phyloP scores from a whole-genome alignment of 2,113 vertebrate species.

The Lucifuga dentata region DNA sequence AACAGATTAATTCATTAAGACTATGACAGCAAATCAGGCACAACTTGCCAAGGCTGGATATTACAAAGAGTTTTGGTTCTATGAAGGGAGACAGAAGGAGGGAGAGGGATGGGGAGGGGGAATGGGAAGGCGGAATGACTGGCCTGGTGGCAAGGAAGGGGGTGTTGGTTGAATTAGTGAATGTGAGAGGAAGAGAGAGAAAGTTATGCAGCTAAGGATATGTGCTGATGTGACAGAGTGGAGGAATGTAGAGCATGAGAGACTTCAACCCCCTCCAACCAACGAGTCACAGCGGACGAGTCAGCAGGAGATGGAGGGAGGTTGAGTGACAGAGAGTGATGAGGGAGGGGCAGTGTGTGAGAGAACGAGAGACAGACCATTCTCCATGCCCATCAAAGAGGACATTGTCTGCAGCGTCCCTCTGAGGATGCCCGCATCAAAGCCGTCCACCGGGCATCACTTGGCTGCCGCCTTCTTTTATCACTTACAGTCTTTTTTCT shows the following conservation, averaged over 20 bases:
- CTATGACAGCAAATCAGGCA: constrained; percentile 83
- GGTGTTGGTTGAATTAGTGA: constrained; percentile 83
- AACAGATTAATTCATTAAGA: constrained; percentile 92
- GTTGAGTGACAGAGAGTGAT: constrained; percentile 46
- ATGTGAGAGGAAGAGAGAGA: constrained; percentile 69
- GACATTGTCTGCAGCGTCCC: constrained; percentile 84
- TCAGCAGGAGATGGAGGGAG: constrained; percentile 33
- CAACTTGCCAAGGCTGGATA: constrained; percentile 85
- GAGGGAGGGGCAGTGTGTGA: constrained; percentile 12
- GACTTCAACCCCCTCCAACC: constrained; percentile 19
- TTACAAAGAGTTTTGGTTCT: constrained; percentile 82
- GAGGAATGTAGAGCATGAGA: constrained; percentile 44
- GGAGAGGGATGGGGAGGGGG: constrained; percentile 71
- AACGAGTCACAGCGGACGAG: constrained; percentile 16
- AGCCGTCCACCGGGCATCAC: constrained; percentile 86
- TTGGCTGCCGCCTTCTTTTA: constrained; percentile 87
- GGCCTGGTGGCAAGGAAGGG: constrained; percentile 76
- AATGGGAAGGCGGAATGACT: constrained; percentile 74
- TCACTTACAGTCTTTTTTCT: constrained; percentile 89
- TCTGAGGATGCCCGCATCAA: constrained; percentile 88
- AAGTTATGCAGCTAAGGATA: constrained; percentile 67
- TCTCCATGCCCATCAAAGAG: constrained; percentile 83
- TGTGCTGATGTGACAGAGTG: constrained; percentile 62
- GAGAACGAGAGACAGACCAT: constrained; percentile 57
- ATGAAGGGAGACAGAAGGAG: constrained; percentile 79